A percentile compares a stretch with the other conserved stretches of the same genome.
Evolutionary conservation across 2,113 vertebrate species (phyloP).

Genomic region (Sceloporus tristichus): DNA sequence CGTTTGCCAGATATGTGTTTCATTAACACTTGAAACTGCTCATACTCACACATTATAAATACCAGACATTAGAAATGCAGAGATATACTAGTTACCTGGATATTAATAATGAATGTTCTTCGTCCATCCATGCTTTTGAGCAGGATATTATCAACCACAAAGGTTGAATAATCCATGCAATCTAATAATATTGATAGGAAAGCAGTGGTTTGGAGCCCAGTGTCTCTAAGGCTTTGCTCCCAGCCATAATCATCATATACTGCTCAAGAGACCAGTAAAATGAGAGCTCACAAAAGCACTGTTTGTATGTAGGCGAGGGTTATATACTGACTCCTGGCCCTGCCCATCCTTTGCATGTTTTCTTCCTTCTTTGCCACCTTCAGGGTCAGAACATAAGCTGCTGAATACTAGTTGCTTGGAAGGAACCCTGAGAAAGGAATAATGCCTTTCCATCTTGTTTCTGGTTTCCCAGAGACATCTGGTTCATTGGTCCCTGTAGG

Average conservation of each 20-base stretch:
- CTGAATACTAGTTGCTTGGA: not conserved
- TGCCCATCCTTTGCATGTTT: not conserved
- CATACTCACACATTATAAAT: not conserved
- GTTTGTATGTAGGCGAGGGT: not conserved
- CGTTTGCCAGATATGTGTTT: slow-evolving; percentile 13
- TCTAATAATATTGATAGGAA: not conserved
- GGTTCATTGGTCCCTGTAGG: not conserved
- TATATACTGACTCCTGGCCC: slow-evolving; percentile 21
- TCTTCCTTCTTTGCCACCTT: not conserved
- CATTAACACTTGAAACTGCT: not conserved
- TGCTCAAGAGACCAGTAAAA: not conserved
- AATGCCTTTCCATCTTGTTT: not conserved
- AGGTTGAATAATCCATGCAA: slow-evolving; percentile 48
- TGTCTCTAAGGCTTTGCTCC: not conserved
- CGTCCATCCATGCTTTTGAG: slow-evolving; percentile 44
- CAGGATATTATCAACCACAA: slow-evolving; percentile 39
- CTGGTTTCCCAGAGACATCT: not conserved
- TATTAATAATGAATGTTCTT: slow-evolving; percentile 49
- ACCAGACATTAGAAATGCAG: slow-evolving; percentile 43
- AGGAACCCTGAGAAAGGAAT: not conserved
- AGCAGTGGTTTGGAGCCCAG: not conserved
- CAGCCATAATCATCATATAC: slow-evolving; percentile 10
- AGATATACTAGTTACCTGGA: slow-evolving; percentile 68
- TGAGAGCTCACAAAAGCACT: slow-evolving; percentile 22
- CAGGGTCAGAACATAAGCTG: not conserved